phyloP scores from a whole-genome alignment of 2,113 vertebrate species.

The Galemys pyrenaicus region DNA sequence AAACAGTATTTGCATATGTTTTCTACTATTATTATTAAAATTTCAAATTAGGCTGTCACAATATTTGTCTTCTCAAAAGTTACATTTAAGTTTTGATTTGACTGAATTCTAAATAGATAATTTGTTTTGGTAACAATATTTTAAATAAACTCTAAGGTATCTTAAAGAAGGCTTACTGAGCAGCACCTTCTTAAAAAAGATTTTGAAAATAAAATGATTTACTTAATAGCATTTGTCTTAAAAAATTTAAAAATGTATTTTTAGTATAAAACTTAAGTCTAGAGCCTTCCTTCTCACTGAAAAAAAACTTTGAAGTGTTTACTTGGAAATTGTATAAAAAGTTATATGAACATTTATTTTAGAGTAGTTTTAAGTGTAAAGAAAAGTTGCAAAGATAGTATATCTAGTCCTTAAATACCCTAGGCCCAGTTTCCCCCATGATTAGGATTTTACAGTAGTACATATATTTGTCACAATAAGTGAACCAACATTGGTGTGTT shows the following conservation, averaged over 20 bases:
- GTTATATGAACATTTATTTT: not conserved
- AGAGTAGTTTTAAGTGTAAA: not conserved
- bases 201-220: constrained; percentile 12
- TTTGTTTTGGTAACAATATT: not conserved
- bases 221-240: not conserved
- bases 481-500: not conserved
- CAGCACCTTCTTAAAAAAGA: not conserved
- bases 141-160: not conserved
- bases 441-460: not conserved
- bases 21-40: not conserved
- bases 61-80: not conserved
- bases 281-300: not conserved
- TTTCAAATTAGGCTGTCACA: not conserved
- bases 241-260: not conserved
- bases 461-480: not conserved
- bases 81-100: constrained; percentile 8
- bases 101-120: not conserved
- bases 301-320: not conserved
- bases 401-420: not conserved
- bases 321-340: not conserved
- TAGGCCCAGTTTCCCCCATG: not conserved
- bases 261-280: not conserved
- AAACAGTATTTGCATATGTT: not conserved
- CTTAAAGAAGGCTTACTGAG: not conserved
- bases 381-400: not conserved